Evolutionary conservation across 2,113 vertebrate genomes (phyloP).

Genomic region (Salvelinus fontinalis): DNA sequence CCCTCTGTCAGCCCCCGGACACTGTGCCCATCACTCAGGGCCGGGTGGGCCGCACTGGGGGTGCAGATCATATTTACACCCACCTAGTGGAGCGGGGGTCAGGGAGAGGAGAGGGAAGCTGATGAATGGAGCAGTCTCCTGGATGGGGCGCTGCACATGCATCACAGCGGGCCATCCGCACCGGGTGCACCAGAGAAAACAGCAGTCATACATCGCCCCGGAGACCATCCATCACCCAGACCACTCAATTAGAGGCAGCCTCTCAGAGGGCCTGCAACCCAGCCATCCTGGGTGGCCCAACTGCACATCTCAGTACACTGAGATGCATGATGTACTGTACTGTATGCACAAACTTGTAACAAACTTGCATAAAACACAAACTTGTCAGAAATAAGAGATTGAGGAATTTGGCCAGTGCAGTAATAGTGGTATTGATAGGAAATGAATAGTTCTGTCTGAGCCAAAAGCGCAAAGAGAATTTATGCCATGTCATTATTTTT

Average conservation of each 20-base stretch:
- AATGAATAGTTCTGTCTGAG: no score
- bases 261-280: neutral
- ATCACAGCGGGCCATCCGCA: slow-evolving; percentile 46
- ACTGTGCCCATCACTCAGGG: slow-evolving; percentile 55
- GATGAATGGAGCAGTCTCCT: slow-evolving; percentile 28
- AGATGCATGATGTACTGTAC: no score
- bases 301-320: neutral
- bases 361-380: no score
- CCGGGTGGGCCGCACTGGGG: slow-evolving; percentile 14
- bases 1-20: slow-evolving; percentile 24
- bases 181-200: slow-evolving; percentile 40
- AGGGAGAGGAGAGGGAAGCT: slow-evolving; percentile 34
- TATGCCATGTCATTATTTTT: neutral
- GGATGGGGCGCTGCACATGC: slow-evolving; percentile 53
- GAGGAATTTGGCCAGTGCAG: no score
- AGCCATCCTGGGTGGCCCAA: neutral
- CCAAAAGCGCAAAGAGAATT: no score
- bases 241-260: slow-evolving; percentile 57
- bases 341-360: no score
- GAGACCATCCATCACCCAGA: slow-evolving; percentile 63
- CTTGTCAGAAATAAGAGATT: no score
- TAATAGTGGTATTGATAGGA: no score
- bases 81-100: slow-evolving; percentile 50
- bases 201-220: slow-evolving; percentile 52
- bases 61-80: slow-evolving; percentile 67